Base-by-base conservation (phyloP, 2,797 vertebrate species). In the Hoplostethus atlanticus region DNA sequence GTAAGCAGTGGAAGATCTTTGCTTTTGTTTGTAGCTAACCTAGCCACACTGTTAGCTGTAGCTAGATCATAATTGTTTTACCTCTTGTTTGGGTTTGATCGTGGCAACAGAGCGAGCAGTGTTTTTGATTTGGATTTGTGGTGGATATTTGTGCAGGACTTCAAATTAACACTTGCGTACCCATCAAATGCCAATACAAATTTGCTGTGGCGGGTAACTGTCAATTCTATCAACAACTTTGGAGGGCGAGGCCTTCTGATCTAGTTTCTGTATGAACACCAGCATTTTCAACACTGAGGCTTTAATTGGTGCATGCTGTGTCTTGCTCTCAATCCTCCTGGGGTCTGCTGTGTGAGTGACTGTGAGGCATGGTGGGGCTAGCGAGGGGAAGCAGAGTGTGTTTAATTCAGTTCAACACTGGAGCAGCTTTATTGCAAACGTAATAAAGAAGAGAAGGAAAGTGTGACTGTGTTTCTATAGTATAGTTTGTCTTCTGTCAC, bases 1-100 rank as follows among this genome's bases (percentile, higher is more conserved):
- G 64, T 61, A 60, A 73, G 52, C 51, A 61, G 53, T 38, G 30
- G 42, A 25, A 65, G 69, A 77, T 68, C 28, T 72, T 68, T 60
- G 34, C 34, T 34, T 34, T 34, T 34, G 3, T 34, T 34, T 34
- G 6, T 34, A 34, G 3, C 34, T 34, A 34, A 21, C 21, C 21
- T 21, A 21, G 21, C 21, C 21, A 21, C 21, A 21, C 21, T 21
- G 21, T 21, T 21, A 21, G 21, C 71, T 65, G 31, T 62, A 52
- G 61, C 81, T 66, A 66, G 80, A 54, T 71, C 64, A 50, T 58
- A 67, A 21, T 21, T 21, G 21, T 21, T 21, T 21, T 21, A 21
- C 21, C 21, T 21, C 42, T 44, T 44, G 3, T 44, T 44, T 44
- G 12, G 12, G 42, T 44, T 44, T 13, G 31, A 15, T 31, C 52